phyloP scores from a whole-genome alignment of 2,888 invertebrate genomes.

The Actias luna region DNA sequence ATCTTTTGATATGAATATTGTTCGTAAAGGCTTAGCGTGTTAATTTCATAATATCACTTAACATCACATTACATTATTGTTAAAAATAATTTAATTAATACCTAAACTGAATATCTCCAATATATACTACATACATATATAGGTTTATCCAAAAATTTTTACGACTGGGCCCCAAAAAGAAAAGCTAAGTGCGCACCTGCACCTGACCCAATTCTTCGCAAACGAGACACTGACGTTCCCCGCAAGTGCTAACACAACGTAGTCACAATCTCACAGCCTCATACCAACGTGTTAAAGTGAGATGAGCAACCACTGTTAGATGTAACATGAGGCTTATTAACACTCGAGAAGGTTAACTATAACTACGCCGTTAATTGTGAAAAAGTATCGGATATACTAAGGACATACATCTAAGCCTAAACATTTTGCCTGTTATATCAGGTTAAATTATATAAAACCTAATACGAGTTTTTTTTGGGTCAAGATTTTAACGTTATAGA shows the following conservation, averaged over 20 bases:
- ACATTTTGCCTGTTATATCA: neutral
- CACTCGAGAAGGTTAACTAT: neutral
- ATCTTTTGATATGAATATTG: too few species aligned
- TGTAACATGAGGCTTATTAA: constrained; percentile 3
- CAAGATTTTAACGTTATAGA: too few species aligned
- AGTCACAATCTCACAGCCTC: constrained; percentile 8
- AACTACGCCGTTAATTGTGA: neutral
- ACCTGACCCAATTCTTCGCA: constrained; percentile 28
- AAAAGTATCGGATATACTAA: neutral
- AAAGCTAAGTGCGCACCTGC: constrained; percentile 20
- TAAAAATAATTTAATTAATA: too few species aligned
- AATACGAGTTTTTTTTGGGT: too few species aligned
- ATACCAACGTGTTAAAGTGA: constrained; percentile 4
- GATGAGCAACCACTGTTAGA: neutral
- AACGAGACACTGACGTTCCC: constrained; percentile 12
- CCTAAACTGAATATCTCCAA: too few species aligned
- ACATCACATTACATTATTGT: too few species aligned
- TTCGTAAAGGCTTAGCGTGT: too few species aligned
- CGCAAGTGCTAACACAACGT: constrained; percentile 7
- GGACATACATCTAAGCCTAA: neutral
- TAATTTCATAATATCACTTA: too few species aligned
- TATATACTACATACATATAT: too few species aligned
- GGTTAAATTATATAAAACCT: too few species aligned
- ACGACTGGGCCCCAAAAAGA: constrained; percentile 4
- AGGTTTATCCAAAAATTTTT: neutral